Evolutionary conservation across 2,797 vertebrate species (phyloP).

Genomic region (Mormyrops boulengeri): DNA sequence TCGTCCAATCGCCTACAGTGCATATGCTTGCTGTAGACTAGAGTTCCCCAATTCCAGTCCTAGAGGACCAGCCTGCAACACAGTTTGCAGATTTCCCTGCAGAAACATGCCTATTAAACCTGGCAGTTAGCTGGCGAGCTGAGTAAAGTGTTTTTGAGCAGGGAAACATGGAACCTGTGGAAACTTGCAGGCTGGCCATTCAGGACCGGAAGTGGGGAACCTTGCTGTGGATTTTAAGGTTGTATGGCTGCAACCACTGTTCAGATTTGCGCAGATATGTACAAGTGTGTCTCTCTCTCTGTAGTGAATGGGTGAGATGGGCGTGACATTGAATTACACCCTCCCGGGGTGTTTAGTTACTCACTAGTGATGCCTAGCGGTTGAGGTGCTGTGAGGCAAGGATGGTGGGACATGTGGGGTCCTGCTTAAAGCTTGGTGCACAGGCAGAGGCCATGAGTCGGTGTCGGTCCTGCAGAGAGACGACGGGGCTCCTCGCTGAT

Average conservation of each 20-base stretch:
- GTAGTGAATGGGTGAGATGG: background rate
- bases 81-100: background rate
- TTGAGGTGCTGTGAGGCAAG: background rate
- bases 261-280: background rate
- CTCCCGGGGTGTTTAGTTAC: background rate
- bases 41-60: background rate
- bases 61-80: background rate
- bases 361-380: background rate
- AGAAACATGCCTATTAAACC: background rate
- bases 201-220: background rate
- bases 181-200: background rate
- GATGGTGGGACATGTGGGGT: background rate
- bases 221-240: background rate
- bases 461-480: background rate
- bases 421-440: background rate
- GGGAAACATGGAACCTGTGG: background rate
- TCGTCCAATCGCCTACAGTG: background rate
- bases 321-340: background rate
- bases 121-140: background rate
- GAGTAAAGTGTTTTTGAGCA: background rate
- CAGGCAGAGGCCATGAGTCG: background rate
- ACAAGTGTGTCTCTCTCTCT: background rate
- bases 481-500: background rate
- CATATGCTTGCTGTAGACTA: background rate
- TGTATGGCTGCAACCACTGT: background rate